Percentiles rank a stretch among this genome's conserved stretches.
These are phyloP conservation scores for Penelope pileata DNA, from an alignment of 2,113 vertebrate genomes.

Conservation along the genomic window DNA sequence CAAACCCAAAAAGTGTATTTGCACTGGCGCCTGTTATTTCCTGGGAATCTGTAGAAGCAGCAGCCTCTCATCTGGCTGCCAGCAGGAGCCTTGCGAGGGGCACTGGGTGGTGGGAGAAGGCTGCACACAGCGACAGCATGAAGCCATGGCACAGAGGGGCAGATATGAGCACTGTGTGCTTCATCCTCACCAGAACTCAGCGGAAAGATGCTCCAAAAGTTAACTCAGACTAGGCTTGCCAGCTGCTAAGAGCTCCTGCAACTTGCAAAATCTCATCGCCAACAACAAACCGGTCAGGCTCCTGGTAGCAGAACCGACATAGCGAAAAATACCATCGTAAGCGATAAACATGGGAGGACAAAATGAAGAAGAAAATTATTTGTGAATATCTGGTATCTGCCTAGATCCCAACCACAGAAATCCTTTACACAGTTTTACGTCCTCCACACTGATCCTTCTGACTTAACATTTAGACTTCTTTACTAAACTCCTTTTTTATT, in stretches of 20 bases:
- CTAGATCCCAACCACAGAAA: neutral
- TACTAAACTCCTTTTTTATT: neutral
- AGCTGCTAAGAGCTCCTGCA: neutral
- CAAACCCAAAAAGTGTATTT: neutral
- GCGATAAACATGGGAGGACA: neutral
- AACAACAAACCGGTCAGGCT: neutral
- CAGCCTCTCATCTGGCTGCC: neutral
- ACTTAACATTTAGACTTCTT: neutral
- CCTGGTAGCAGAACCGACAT: neutral
- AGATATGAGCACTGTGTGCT: neutral
- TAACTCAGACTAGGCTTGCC: neutral
- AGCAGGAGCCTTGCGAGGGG: neutral
- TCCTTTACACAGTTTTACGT: neutral
- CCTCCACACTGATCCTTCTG: neutral
- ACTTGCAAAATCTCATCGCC: neutral
- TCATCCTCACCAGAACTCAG: neutral
- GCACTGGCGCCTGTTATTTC: neutral
- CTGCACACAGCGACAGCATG: neutral
- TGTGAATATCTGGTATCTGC: neutral
- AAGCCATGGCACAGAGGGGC: neutral
- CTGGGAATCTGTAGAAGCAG: neutral
- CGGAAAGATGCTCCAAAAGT: neutral
- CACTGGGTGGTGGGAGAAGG: neutral
- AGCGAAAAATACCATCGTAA: neutral
- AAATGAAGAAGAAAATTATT: neutral